Evolutionary conservation across 2,888 invertebrate species (phyloP).

Genomic region (Bellardia pandia): DNA sequence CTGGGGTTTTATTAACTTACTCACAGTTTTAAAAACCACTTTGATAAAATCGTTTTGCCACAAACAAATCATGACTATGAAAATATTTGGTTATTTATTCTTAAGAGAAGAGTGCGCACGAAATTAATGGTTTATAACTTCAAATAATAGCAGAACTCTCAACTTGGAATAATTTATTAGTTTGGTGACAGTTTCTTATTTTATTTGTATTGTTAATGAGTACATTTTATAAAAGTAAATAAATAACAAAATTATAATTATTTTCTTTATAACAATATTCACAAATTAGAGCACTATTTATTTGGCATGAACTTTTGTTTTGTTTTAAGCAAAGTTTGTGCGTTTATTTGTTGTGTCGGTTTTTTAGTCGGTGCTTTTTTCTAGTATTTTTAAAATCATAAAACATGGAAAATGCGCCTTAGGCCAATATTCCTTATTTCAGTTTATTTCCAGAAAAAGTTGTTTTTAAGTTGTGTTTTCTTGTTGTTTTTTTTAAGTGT

Average conservation of each 20-base stretch:
- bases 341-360: too few relatives aligned
- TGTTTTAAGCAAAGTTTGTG: not conserved
- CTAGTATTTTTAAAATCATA: not conserved
- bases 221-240: too few relatives aligned
- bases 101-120: too few relatives aligned
- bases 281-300: too few relatives aligned
- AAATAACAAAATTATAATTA: too few relatives aligned
- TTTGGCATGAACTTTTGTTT: not conserved
- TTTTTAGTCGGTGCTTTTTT: not conserved
- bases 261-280: too few relatives aligned
- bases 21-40: not conserved
- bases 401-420: not conserved
- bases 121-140: too few relatives aligned
- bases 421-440: constrained; percentile 19
- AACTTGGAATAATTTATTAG: too few relatives aligned
- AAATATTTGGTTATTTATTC: not conserved
- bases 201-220: too few relatives aligned
- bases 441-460: not conserved
- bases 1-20: too few relatives aligned
- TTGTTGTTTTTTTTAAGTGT: constrained; percentile 24
- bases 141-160: too few relatives aligned
- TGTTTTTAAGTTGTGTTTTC: not conserved
- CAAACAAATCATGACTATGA: not conserved
- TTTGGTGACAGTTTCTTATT: too few relatives aligned
- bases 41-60: not conserved